These are phyloP conservation scores for Matsumyia berberina DNA, from an alignment of 2,888 invertebrate genomes.

Conservation along the genomic window DNA sequence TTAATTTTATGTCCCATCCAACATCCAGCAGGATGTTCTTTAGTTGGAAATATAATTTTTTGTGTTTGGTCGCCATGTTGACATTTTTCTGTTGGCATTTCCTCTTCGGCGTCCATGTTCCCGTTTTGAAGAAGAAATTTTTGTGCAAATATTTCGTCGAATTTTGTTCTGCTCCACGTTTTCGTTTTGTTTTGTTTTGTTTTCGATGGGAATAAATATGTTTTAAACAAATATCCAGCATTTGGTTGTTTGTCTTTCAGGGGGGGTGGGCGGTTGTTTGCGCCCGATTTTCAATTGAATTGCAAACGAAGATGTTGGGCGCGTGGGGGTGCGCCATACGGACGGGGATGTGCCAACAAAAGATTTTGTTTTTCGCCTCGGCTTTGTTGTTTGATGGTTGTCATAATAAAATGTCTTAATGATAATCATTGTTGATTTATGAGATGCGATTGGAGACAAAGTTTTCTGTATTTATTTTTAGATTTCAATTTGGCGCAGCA, in stretches of 20 bases:
- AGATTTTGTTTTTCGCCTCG: conserved; percentile 16
- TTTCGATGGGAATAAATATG: conserved; percentile 52
- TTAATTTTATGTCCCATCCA: conserved; percentile 55
- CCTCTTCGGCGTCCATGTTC: not conserved
- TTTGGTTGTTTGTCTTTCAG: conserved; percentile 27
- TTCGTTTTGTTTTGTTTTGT: not conserved
- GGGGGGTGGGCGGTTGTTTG: conserved; percentile 41
- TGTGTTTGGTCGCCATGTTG: conserved; percentile 42
- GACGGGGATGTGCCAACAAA: conserved; percentile 26
- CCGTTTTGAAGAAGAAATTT: conserved; percentile 17
- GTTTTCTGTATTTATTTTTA: conserved; percentile 22
- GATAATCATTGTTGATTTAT: conserved; percentile 51
- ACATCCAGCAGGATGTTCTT: conserved; percentile 24
- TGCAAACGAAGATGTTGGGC: conserved; percentile 45
- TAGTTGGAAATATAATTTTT: conserved; percentile 44
- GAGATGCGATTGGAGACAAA: conserved; percentile 33
- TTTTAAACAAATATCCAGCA: conserved; percentile 61
- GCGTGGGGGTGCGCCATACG: not conserved
- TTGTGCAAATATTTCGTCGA: conserved; percentile 55
- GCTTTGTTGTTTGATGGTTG: conserved; percentile 8
- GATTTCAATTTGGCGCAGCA: conserved; percentile 12
- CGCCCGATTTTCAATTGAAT: conserved; percentile 65
- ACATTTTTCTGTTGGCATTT: conserved; percentile 54
- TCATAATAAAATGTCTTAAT: conserved; percentile 5
- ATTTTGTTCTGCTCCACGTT: conserved; percentile 25